Evolutionary conservation across 2,797 vertebrate genomes (phyloP).

Genomic region (Gymnothorax reevesii): DNA sequence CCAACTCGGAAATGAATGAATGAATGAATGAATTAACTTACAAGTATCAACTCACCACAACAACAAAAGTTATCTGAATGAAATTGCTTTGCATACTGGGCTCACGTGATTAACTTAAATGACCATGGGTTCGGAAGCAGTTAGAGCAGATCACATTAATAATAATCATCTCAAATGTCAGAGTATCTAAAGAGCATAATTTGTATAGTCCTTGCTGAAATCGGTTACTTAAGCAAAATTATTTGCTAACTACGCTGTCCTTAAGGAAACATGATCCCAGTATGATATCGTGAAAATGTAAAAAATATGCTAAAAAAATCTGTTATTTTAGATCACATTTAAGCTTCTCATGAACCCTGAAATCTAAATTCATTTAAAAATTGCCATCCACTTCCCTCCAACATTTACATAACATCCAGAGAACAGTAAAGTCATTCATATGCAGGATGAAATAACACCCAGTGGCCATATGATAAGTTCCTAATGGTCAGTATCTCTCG

Average conservation of each 20-base stretch:
- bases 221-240: neutral
- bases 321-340: neutral
- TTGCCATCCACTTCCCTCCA: neutral
- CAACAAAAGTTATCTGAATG: neutral
- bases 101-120: neutral
- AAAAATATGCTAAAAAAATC: neutral
- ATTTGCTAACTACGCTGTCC: neutral
- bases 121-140: neutral
- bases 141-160: neutral
- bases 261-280: neutral
- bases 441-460: constrained; percentile 32
- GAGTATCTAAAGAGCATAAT: neutral
- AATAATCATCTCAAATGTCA: neutral
- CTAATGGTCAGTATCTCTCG: constrained; percentile 28
- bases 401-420: neutral
- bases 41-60: neutral
- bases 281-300: neutral
- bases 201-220: neutral
- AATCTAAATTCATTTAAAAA: neutral
- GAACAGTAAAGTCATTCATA: constrained; percentile 29
- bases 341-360: neutral
- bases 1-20: neutral
- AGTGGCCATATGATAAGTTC: constrained; percentile 31
- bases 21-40: constrained; percentile 21
- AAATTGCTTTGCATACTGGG: neutral